phyloP scores from a whole-genome alignment of 2,113 vertebrate species.

The Chiloscyllium plagiosum region DNA sequence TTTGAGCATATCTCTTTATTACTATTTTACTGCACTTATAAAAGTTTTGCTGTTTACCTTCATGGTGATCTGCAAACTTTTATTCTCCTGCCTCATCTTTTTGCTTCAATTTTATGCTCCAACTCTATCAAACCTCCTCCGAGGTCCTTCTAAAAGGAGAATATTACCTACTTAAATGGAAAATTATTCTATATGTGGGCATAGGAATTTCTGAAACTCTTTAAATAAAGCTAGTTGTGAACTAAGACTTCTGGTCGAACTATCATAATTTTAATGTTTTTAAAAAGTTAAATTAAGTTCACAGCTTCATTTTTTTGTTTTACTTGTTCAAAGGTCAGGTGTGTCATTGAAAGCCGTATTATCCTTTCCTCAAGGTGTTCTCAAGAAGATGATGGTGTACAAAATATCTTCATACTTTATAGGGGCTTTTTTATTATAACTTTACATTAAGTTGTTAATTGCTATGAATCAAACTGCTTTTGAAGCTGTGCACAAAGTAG shows the following conservation, averaged over 20 bases:
- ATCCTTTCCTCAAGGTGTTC: background rate
- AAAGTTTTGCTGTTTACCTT: background rate
- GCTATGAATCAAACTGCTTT: background rate
- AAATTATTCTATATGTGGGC: background rate
- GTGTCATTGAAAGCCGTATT: background rate
- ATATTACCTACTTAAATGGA: background rate
- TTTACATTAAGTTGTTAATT: background rate
- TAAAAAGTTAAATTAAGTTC: no score
- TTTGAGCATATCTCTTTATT: background rate
- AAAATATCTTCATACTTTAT: background rate
- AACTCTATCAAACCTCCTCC: background rate
- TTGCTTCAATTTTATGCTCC: background rate
- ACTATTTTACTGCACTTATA: background rate
- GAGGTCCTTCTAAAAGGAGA: background rate
- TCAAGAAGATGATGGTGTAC: background rate
- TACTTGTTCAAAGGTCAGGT: no score
- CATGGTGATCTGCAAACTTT: background rate
- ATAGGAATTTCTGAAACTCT: background rate
- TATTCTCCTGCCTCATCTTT: background rate
- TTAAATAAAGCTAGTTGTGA: background rate
- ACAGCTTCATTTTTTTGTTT: no score
- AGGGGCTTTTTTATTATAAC: background rate
- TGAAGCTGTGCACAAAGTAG: background rate
- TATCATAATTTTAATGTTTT: background rate
- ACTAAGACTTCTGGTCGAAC: background rate